phyloP scores from a whole-genome alignment of 2,888 invertebrate genomes.

The Chymomyza procnemis region DNA sequence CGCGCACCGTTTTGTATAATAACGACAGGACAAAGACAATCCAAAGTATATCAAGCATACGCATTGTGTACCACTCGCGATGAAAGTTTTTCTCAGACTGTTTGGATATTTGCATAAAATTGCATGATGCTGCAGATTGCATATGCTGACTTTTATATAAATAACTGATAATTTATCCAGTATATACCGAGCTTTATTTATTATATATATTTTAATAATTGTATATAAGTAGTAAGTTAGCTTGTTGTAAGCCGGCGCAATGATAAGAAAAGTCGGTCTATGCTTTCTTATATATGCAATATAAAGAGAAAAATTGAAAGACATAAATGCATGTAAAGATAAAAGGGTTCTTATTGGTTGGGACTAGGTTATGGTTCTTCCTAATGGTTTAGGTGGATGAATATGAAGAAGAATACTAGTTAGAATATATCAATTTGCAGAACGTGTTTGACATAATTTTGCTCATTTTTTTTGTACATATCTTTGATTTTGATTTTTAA shows the following conservation, averaged over 20 bases:
- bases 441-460: too few relatives aligned
- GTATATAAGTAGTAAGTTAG: neutral
- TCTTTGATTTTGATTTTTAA: too few relatives aligned
- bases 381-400: too few relatives aligned
- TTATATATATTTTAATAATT: neutral
- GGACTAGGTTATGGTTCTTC: too few relatives aligned
- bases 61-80: constrained; percentile 42
- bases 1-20: neutral
- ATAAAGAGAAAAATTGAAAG: neutral
- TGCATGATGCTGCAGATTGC: neutral
- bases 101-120: neutral
- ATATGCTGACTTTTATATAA: neutral
- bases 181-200: neutral
- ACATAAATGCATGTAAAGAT: too few relatives aligned
- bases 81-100: constrained; percentile 42
- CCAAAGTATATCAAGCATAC: constrained; percentile 26
- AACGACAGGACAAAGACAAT: neutral
- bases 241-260: neutral
- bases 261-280: constrained; percentile 63
- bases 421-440: too few relatives aligned
- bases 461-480: too few relatives aligned
- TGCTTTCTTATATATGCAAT: constrained; percentile 30
- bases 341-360: too few relatives aligned
- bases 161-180: neutral
- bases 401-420: too few relatives aligned